Evolutionary conservation across 1,140 invertebrate genomes (phyloP).

Genomic region (Drosophila busckii): DNA sequence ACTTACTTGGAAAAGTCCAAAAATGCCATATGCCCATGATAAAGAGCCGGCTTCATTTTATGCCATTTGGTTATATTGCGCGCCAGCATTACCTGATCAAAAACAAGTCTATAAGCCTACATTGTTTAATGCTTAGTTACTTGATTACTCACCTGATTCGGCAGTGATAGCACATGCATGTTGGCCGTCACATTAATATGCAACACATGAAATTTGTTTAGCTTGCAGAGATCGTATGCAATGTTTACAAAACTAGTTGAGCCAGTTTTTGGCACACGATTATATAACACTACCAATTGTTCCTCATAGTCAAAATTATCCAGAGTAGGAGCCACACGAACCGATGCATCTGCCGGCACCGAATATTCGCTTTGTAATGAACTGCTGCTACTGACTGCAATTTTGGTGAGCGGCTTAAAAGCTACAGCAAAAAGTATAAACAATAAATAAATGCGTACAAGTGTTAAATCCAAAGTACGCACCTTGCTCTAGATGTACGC

Average conservation of each 20-base stretch:
- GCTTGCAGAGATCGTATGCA: slow-evolving; percentile 96
- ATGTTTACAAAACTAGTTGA: slow-evolving; percentile 99
- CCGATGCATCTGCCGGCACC: not conserved
- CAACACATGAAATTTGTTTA: slow-evolving; percentile 95
- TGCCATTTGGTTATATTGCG: slow-evolving; percentile 94
- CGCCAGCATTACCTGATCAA: no score
- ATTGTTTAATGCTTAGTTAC: not conserved
- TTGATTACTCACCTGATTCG: slow-evolving; percentile 87
- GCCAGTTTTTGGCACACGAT: slow-evolving; percentile 98
- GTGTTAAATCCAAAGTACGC: not conserved
- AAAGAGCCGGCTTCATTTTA: slow-evolving; percentile 93
- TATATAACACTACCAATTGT: slow-evolving; percentile 92
- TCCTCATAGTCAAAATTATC: slow-evolving; percentile 80
- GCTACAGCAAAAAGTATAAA: slow-evolving; percentile 10
- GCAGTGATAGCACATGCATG: slow-evolving; percentile 93
- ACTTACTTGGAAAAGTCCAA: slow-evolving; percentile 94
- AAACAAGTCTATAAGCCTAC: no score
- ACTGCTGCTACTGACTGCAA: slow-evolving; percentile 5
- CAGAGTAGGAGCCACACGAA: slow-evolving; percentile 2
- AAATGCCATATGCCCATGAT: slow-evolving; percentile 98
- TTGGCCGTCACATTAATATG: slow-evolving; percentile 98
- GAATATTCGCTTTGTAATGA: no score
- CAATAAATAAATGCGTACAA: not conserved
- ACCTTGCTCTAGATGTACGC: slow-evolving; percentile 48
- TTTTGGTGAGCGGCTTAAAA: slow-evolving; percentile 45